Evolutionary conservation across 2,888 invertebrate species (phyloP), one percentile per base, ranked within the genome.

Genomic region (Epistrophe grossulariae): DNA sequence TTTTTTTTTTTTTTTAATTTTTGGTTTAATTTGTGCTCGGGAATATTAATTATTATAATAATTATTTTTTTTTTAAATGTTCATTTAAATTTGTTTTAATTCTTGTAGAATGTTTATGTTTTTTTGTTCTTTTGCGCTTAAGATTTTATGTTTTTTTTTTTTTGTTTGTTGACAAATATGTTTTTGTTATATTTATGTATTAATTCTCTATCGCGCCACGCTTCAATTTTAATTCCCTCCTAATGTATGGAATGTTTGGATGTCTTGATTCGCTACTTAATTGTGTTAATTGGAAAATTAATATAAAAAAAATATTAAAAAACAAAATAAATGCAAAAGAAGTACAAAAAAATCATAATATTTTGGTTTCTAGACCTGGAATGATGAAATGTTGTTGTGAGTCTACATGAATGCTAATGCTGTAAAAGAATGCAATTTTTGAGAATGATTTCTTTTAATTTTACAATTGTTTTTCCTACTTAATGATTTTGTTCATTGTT

Each of bases 41-140:
- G 72, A 85, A 82, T 76, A 71, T 78, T 64, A 70, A 40, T 70
- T 52, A 60, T 66, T 52, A 60, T 66, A 74, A 35, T 71, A 70
- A 60, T 68, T 70, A 11, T 57, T 48, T 78, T 72, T 28, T 13
- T 59, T 28, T 35, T 72, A 79, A 40, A 52, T 60, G 10, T 70
- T 70, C 38, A 70, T 84, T 59, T 68, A 68, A 59, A 62, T 70
- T 80, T 80, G 76, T 88, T 84, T 89, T 88, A 89, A 89, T 88
- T 88, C 89, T 88, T 89, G 81, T 88, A 88, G 88, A 88, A 82
- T 89, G 76, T 85, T 88, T 80, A 10, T 60, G 13, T 40, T 66
- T 78, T 77, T 15, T 78, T 89, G 84, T 88, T 66, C 10, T 48
- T 48, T 80, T 78, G 85, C 89, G 70, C 84, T 79, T 72, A 66